phyloP scores from a whole-genome alignment of 2,888 invertebrate species.

The Nowickia ferox region DNA sequence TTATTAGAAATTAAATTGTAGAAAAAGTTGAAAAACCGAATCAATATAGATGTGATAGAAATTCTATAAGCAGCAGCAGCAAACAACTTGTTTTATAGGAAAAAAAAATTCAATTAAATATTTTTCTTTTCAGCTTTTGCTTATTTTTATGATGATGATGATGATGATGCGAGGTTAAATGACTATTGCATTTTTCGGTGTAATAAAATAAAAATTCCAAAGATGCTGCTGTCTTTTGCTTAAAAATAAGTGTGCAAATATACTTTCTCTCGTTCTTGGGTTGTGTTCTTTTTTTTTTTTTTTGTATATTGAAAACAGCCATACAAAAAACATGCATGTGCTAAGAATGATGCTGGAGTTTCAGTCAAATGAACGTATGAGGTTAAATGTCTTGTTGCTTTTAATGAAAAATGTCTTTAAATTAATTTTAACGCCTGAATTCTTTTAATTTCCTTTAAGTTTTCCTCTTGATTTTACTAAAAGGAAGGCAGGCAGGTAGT shows the following conservation, averaged over 20 bases:
- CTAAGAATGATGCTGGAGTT: neutral
- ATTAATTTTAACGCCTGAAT: conserved; percentile 74
- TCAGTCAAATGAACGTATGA: conserved; percentile 1
- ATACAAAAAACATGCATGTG: neutral
- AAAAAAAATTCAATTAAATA: conserved; percentile 65
- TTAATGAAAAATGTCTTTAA: conserved; percentile 72
- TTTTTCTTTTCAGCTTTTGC: conserved; percentile 7
- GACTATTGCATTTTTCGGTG: conserved; percentile 55
- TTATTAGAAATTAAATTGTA: conserved; percentile 6
- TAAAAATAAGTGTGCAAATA: neutral
- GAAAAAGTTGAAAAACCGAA: conserved; percentile 6
- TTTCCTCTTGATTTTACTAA: neutral
- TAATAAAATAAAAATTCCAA: conserved; percentile 62
- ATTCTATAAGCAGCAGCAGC: conserved; percentile 47
- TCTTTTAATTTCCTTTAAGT: conserved; percentile 74
- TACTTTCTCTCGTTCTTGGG: conserved; percentile 39
- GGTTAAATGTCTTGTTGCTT: conserved; percentile 23
- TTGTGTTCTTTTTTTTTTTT: neutral
- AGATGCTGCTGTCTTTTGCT: conserved; percentile 8
- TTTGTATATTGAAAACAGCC: neutral
- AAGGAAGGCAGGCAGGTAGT: neutral
- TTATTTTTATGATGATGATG: conserved; percentile 32
- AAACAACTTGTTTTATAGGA: conserved; percentile 38
- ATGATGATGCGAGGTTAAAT: conserved; percentile 45
- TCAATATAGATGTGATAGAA: conserved; percentile 60